phyloP scores from a whole-genome alignment of 2,888 invertebrate genomes.

The Synergus laeviventris region DNA sequence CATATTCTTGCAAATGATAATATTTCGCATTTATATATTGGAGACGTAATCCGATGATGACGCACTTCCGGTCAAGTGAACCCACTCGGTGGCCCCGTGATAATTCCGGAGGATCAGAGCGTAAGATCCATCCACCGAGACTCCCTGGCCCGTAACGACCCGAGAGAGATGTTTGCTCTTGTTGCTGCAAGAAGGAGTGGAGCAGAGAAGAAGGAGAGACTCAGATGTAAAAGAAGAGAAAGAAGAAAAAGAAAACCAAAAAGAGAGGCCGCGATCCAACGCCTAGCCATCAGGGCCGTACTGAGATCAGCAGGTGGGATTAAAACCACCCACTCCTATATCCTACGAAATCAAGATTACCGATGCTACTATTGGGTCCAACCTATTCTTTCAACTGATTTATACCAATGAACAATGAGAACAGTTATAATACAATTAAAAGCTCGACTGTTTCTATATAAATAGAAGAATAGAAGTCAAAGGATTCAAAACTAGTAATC shows the following conservation, averaged over 20 bases:
- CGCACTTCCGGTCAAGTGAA: constrained; percentile 69
- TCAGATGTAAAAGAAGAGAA: constrained; percentile 39
- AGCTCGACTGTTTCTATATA: neutral
- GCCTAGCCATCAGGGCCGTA: constrained; percentile 53
- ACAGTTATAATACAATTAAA: neutral
- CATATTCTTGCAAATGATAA: neutral
- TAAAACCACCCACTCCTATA: neutral
- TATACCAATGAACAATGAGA: neutral
- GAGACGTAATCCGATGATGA: constrained; percentile 58
- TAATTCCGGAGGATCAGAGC: constrained; percentile 67
- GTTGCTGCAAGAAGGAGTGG: constrained; percentile 64
- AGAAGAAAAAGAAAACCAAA: constrained; percentile 44
- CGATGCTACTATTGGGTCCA: neutral
- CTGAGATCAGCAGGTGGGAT: constrained; percentile 21
- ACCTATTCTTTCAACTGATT: neutral
- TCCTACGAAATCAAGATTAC: neutral
- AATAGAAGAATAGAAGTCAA: neutral
- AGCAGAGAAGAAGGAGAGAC: constrained; percentile 47
- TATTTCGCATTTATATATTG: neutral
- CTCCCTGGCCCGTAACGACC: constrained; percentile 73
- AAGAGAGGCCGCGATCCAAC: constrained; percentile 56
- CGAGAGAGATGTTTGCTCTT: constrained; percentile 70
- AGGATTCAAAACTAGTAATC: neutral
- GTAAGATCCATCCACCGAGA: constrained; percentile 67
- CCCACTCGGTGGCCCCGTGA: constrained; percentile 65